Base-by-base conservation (phyloP, 2,113 vertebrate species). In the Sigmodon hispidus region DNA sequence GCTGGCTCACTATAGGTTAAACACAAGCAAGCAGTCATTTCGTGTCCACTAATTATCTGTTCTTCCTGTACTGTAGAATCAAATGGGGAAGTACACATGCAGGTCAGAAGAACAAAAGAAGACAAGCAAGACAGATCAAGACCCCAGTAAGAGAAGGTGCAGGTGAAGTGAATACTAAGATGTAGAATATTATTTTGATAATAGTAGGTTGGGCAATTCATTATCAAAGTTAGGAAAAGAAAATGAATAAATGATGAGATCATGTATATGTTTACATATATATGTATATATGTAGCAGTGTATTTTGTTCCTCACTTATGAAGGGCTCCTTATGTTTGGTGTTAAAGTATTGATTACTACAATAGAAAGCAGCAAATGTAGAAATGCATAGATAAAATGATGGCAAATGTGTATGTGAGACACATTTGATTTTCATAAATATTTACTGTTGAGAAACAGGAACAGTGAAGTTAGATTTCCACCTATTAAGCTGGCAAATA, bases 301-400 rank as follows among this genome's bases (percentile, higher is more conserved):
- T 2, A 55, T 90, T 63, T 75, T 83, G n/a, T 76, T 55, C 4
- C 70, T 84, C 72, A 31, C 13, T 29, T 63, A 63, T 22, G 34
- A 40, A 75, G 63, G 15, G 40, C 22, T 88, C 10, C 67, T 87
- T 89, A 80, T 83, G n/a, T 12, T 90, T 69, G 31, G 0, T 90
- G 7, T 91, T 50, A 87, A 94, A 88, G 76, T 17, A 22, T 29
- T 75, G 55, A n/a, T 83, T 12, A 43, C 52, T 67, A 40, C 9
- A 80, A 59, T 22, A 85, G 31, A 80, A 40, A 77, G 48, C 65
- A 48, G 52, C 84, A 77, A 93, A 55, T 96, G 63, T 63, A 93
- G 81, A 94, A 84, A 90, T 67, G 77, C 48, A 89, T 31, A 83
- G 89, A 70, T 40, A 9, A 88, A 65, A 76, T 81, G 52, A 45